Conservation (phyloP, 2,113 vertebrate genomes). For the Phalacrocorax carbo region DNA sequence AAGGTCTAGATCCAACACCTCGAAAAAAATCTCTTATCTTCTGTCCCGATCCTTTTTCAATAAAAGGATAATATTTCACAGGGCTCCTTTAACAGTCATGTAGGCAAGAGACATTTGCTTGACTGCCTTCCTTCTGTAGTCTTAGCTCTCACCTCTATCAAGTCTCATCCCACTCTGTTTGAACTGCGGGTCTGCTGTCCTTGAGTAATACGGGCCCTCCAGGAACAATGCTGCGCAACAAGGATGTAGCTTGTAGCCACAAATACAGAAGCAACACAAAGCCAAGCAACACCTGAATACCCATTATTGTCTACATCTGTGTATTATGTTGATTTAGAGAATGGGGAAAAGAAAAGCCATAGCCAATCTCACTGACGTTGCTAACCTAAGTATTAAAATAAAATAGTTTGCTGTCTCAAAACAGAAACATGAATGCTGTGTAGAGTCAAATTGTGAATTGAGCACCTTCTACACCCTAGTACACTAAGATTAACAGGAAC, state of each 20-base stretch:
- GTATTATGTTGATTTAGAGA: not conserved
- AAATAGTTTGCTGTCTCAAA: not conserved
- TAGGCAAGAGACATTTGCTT: not conserved
- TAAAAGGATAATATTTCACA: not conserved
- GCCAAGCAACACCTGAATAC: not conserved
- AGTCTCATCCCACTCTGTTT: not conserved
- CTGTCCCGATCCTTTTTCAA: not conserved
- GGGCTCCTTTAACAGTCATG: not conserved
- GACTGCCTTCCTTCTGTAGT: not conserved
- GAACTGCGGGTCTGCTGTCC: not conserved
- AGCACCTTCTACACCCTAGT: not conserved
- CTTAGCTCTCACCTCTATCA: not conserved
- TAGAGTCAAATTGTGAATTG: fast-evolving
- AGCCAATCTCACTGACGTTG: not conserved
- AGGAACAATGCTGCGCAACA: not conserved
- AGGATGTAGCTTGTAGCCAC: not conserved
- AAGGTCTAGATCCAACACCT: not conserved
- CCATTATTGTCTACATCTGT: fast-evolving
- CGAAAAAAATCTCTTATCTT: not conserved
- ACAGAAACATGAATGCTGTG: not conserved
- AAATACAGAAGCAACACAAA: not conserved
- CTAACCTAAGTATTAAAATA: not conserved
- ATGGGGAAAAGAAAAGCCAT: not conserved
- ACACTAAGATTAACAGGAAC: not conserved
- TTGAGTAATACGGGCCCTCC: not conserved